Evolutionary conservation across 2,113 vertebrate genomes (phyloP), one percentile per base, ranked within the genome.

Genomic region (Thunnus thynnus): DNA sequence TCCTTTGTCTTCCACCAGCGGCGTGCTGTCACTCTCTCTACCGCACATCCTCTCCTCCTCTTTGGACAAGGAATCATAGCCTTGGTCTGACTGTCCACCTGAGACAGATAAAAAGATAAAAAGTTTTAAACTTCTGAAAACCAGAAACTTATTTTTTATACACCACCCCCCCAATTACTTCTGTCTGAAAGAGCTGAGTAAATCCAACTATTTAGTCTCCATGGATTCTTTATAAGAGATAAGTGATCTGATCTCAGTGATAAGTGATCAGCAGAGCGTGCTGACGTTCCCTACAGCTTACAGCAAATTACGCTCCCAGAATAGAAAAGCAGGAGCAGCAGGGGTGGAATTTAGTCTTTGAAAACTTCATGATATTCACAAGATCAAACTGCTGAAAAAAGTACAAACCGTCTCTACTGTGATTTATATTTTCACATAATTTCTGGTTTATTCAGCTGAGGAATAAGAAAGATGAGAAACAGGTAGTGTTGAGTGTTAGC

Each of bases 31-130:
- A 75, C 93, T 93, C 72, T 95, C 93, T 85, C 83, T 87, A 93
- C 92, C 85, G 8, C 94, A 96, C 91, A 96, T 93, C 86, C 94
- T 95, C 87, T 96, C 93, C 93, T 96, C 97, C 84, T 98, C 98
- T 86, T 97, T 99, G 74, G 97, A 96, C 58, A 97, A 89, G 32
- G 96, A 96, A 88, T 96, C 97, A 73, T 95, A 98, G 72, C 97
- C 96, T 80, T 96, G 93, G 91, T 99, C 97, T 85, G 98, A 96
- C 85, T 96, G 97, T 41, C 96, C 97, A 80, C 96, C 98, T 99
- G 44, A 89, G 74, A 56, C 41, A 81, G 60, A 75, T 70, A 22
- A 64, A 17, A 13, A 72, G 20, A 84, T 14, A 51, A 58, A 12
- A 78, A 65, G 57, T 20, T 78, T 73, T 72, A 66, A 44, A 82